phyloP scores from a whole-genome alignment of 2,113 vertebrate species.

The Halcyon senegalensis region DNA sequence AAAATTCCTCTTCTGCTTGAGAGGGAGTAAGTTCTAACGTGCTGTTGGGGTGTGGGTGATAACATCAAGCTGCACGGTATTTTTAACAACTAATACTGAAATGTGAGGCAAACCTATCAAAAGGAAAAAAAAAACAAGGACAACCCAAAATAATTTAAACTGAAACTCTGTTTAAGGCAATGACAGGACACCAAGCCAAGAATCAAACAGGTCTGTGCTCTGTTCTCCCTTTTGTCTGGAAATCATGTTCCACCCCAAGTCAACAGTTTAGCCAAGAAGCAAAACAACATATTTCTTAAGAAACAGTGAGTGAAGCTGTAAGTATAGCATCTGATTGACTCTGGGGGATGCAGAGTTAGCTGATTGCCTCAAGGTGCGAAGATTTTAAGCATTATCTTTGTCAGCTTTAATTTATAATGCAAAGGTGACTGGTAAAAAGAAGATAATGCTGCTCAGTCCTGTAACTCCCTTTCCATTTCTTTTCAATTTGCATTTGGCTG shows the following conservation, averaged over 20 bases:
- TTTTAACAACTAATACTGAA: slow-evolving; percentile 38
- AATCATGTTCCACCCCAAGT: neutral
- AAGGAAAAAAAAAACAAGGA: neutral
- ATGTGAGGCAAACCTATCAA: neutral
- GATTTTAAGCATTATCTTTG: neutral
- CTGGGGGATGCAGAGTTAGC: accelerated
- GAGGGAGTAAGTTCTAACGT: slow-evolving; percentile 40
- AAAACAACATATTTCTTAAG: neutral
- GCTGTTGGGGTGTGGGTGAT: slow-evolving; percentile 48
- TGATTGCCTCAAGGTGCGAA: neutral
- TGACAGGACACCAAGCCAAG: neutral
- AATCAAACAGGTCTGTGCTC: neutral
- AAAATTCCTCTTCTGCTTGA: slow-evolving; percentile 52
- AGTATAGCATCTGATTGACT: neutral
- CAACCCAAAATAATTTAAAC: neutral
- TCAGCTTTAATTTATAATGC: neutral
- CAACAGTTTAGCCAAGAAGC: neutral
- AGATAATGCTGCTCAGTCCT: neutral
- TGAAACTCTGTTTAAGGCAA: slow-evolving; percentile 1
- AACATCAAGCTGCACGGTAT: slow-evolving; percentile 43
- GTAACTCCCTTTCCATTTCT: neutral
- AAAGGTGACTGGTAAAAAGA: neutral
- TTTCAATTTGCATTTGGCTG: neutral
- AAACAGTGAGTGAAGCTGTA: neutral
- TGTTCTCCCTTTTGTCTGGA: slow-evolving; percentile 1